phyloP scores from a whole-genome alignment of 2,888 invertebrate species.

The Drosophila hamatofila region DNA sequence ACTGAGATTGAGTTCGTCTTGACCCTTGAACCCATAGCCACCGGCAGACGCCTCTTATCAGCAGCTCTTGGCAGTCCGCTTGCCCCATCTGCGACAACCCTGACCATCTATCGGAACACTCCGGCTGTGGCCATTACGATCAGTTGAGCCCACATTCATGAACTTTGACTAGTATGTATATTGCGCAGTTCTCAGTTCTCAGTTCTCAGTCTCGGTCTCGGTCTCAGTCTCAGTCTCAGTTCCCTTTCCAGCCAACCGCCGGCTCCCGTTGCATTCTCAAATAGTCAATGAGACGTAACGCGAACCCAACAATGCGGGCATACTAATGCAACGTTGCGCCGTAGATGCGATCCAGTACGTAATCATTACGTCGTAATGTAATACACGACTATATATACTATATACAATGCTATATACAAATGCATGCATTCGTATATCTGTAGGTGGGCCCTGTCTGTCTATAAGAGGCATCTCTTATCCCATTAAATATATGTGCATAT shows the following conservation, averaged over 20 bases:
- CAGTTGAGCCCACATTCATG: slow-evolving; percentile 24
- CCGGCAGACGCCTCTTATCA: slow-evolving; percentile 29
- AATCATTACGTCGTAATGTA: not conserved
- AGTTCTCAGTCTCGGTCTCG: slow-evolving; percentile 47
- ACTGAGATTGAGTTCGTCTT: slow-evolving; percentile 5
- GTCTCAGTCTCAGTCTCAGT: slow-evolving; percentile 28
- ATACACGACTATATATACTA: not conserved
- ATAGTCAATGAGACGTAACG: slow-evolving; percentile 27
- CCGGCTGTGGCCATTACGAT: slow-evolving; percentile 20
- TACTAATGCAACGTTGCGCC: not conserved
- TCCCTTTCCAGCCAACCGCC: slow-evolving; percentile 9
- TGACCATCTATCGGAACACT: not conserved
- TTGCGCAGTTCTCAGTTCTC: slow-evolving; percentile 51
- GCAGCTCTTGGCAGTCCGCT: slow-evolving; percentile 29
- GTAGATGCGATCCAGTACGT: not conserved
- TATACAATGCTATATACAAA: not conserved
- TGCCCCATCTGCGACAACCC: not conserved
- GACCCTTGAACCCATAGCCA: slow-evolving; percentile 8
- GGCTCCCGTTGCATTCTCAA: slow-evolving; percentile 21
- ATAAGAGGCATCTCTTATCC: not conserved
- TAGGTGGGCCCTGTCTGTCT: not conserved
- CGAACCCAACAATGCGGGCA: slow-evolving; percentile 2
- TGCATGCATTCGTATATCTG: too few relatives aligned
- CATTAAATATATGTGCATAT: not conserved
- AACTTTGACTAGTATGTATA: slow-evolving; percentile 38